Evolutionary conservation across 2,888 invertebrate genomes (phyloP).

Genomic region (Ennomos erosarius): DNA sequence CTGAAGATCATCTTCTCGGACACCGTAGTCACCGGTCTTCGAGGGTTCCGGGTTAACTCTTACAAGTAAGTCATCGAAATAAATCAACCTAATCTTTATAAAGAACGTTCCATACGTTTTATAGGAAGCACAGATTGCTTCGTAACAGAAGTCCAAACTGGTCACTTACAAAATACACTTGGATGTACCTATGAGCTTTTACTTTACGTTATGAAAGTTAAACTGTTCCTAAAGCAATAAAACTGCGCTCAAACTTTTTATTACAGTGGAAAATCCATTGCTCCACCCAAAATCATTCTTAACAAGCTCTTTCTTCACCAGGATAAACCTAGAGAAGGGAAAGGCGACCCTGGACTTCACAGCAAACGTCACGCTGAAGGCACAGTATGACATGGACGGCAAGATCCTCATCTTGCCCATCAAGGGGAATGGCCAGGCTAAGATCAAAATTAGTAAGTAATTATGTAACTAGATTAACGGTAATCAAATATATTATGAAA

Average conservation of each 20-base stretch:
- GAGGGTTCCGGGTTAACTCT: conserved; percentile 66
- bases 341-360: conserved; percentile 75
- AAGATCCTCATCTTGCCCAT: conserved; percentile 82
- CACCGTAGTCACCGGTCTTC: conserved; percentile 76
- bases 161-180: too few relatives aligned
- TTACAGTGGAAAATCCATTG: too few relatives aligned
- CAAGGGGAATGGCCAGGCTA: conserved; percentile 78
- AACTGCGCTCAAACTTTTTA: too few relatives aligned
- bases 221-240: too few relatives aligned
- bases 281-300: too few relatives aligned
- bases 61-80: conserved; percentile 66
- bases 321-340: conserved; percentile 66
- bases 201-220: too few relatives aligned
- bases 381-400: conserved; percentile 81
- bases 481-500: too few relatives aligned
- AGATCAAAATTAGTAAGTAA: conserved; percentile 81
- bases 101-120: too few relatives aligned
- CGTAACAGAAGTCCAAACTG: too few relatives aligned
- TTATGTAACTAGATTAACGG: background rate
- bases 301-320: conserved; percentile 37
- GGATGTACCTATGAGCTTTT: too few relatives aligned
- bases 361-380: conserved; percentile 79
- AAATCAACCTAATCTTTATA: too few relatives aligned
- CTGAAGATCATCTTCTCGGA: conserved; percentile 75
- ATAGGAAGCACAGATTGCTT: too few relatives aligned